Evolutionary conservation across 2,797 vertebrate species (phyloP).

Genomic region (Cryptoprocta ferox): DNA sequence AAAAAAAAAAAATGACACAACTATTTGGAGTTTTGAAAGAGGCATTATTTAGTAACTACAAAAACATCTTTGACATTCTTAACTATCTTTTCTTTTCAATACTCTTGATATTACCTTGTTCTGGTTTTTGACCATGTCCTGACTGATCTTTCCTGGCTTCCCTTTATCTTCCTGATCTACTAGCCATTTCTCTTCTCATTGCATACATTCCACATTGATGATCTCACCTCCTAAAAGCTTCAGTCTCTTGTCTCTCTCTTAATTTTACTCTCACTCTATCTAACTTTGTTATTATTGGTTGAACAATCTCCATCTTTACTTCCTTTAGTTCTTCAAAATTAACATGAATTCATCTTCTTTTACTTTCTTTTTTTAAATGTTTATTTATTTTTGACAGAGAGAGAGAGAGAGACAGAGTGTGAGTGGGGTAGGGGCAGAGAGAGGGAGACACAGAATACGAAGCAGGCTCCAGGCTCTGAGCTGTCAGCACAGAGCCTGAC

Average conservation of each 20-base stretch:
- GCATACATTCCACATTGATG: too few relatives aligned
- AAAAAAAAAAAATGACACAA: neutral
- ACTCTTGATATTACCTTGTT: neutral
- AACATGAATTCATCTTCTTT: neutral
- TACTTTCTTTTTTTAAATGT: too few relatives aligned
- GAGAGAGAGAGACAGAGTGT: too few relatives aligned
- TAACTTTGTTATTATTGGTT: neutral
- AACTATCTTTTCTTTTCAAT: neutral
- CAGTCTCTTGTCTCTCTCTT: neutral
- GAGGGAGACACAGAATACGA: too few relatives aligned
- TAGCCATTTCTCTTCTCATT: neutral
- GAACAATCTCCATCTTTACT: neutral
- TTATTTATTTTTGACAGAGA: too few relatives aligned
- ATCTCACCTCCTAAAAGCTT: neutral
- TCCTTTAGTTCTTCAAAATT: neutral
- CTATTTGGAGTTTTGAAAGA: slow-evolving; percentile 6
- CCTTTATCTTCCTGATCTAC: neutral
- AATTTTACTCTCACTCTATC: neutral
- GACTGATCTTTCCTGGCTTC: neutral
- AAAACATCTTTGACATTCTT: neutral
- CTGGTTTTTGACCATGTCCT: neutral
- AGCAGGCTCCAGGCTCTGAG: too few relatives aligned
- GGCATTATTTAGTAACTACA: neutral
- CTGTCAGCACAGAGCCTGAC: too few relatives aligned
- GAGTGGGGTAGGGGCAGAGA: too few relatives aligned